Percentiles rank a stretch among this genome's conserved stretches.
phyloP scores from a whole-genome alignment of 2,113 vertebrate species.

The Hassar affinis region DNA sequence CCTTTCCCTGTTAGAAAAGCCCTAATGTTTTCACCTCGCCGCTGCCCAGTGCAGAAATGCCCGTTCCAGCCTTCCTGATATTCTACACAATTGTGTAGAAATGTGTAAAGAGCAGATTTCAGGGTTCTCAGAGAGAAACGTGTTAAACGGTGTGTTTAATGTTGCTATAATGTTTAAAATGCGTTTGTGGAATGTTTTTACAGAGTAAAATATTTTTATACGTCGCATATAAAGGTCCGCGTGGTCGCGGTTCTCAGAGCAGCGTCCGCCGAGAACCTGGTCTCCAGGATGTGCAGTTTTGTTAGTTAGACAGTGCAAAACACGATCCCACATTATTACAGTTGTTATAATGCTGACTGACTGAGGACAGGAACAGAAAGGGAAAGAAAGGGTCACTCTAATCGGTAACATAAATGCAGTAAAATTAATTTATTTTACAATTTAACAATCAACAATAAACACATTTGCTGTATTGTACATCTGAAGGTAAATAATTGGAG shows the following conservation, averaged over 20 bases:
- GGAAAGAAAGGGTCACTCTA: too few relatives aligned
- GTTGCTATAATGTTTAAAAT: too few relatives aligned
- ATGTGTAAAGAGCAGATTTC: not conserved
- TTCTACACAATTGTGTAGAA: slow-evolving; percentile 69
- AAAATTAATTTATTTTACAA: too few relatives aligned
- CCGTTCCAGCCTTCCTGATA: slow-evolving; percentile 74
- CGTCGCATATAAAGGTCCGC: not conserved
- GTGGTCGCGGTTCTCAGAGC: not conserved
- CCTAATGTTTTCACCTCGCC: slow-evolving; percentile 72
- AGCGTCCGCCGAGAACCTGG: too few relatives aligned
- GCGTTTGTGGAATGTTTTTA: not conserved
- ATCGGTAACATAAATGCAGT: too few relatives aligned
- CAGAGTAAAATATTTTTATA: not conserved
- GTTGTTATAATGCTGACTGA: not conserved
- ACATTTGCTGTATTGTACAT: not conserved
- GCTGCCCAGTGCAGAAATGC: slow-evolving; percentile 61
- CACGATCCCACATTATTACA: not conserved
- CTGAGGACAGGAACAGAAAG: too few relatives aligned
- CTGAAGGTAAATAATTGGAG: not conserved
- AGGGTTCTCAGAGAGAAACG: not conserved
- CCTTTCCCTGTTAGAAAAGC: slow-evolving; percentile 79
- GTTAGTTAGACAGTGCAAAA: not conserved
- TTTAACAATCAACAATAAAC: too few relatives aligned
- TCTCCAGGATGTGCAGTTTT: too few relatives aligned
- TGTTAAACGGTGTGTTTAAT: not conserved